Percentiles rank a stretch among this genome's conserved stretches.
Conservation (phyloP, 2,797 vertebrate genomes). For the Bucorvus abyssinicus region DNA sequence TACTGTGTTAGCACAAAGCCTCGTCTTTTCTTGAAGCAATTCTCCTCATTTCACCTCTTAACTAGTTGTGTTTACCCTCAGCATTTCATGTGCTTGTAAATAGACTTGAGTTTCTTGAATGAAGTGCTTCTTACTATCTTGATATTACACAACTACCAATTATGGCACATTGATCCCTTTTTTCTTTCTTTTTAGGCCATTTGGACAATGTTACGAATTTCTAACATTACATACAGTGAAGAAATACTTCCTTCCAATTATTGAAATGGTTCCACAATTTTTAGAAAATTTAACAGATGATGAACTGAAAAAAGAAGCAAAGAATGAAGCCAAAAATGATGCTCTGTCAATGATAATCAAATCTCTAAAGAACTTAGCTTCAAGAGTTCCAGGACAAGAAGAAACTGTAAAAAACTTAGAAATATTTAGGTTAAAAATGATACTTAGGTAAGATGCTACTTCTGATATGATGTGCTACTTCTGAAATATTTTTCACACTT, state of each 20-base stretch:
- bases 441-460: constrained; percentile 91
- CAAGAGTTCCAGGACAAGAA: constrained; percentile 97
- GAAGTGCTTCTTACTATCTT: neutral
- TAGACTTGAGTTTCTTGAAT: neutral
- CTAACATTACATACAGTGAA: constrained; percentile 99
- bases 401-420: constrained; percentile 99
- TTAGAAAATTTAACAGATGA: constrained; percentile 99
- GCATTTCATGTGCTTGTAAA: neutral
- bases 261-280: constrained; percentile 99
- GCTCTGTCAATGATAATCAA: constrained; percentile 99
- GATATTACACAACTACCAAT: neutral
- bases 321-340: constrained; percentile 99
- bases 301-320: constrained; percentile 99
- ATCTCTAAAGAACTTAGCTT: constrained; percentile 98
- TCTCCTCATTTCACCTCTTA: neutral
- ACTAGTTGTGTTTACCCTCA: neutral
- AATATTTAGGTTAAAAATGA: constrained; percentile 99
- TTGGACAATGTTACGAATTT: constrained; percentile 99
- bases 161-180: neutral
- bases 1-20: neutral
- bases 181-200: constrained; percentile 84
- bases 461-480: neutral
- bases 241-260: constrained; percentile 99
- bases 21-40: neutral
- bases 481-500: neutral